Percentiles rank a stretch among this genome's conserved stretches.
These are phyloP conservation scores for Salticus scenicus DNA, from an alignment of 2,888 invertebrate genomes.

Conservation along the genomic window DNA sequence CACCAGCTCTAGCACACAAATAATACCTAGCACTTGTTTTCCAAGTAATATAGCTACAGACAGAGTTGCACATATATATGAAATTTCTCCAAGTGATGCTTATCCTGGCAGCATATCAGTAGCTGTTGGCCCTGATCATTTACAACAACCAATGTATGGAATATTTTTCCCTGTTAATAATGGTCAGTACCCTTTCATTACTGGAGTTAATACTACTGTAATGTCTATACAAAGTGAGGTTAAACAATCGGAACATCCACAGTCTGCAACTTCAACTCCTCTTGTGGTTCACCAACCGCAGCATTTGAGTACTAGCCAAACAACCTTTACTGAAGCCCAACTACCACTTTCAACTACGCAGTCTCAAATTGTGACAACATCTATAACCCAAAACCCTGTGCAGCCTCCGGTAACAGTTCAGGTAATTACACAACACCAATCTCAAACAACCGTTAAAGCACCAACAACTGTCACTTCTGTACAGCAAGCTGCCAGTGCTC, in stretches of 20 bases:
- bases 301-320: conserved; percentile 12
- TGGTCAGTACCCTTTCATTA: conserved; percentile 60
- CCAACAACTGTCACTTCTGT: neutral
- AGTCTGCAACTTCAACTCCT: neutral
- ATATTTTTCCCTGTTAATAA: conserved; percentile 68
- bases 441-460: conserved; percentile 33
- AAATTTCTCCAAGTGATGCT: conserved; percentile 65
- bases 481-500: conserved; percentile 23
- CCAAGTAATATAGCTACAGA: conserved; percentile 44
- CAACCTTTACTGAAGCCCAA: conserved; percentile 21
- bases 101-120: conserved; percentile 68
- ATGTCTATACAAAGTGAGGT: conserved; percentile 37
- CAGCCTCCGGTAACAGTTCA: conserved; percentile 27
- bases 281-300: conserved; percentile 21
- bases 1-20: conserved; percentile 34
- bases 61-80: conserved; percentile 69
- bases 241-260: conserved; percentile 36
- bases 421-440: conserved; percentile 15
- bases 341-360: conserved; percentile 19
- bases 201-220: conserved; percentile 51
- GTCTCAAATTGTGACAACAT: conserved; percentile 5
- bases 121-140: conserved; percentile 52
- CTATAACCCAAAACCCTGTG: conserved; percentile 6
- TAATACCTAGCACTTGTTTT: conserved; percentile 33
- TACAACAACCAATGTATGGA: conserved; percentile 61